These are phyloP conservation scores for Serinus canaria DNA, from an alignment of 2,113 vertebrate species.

Conservation along the genomic window DNA sequence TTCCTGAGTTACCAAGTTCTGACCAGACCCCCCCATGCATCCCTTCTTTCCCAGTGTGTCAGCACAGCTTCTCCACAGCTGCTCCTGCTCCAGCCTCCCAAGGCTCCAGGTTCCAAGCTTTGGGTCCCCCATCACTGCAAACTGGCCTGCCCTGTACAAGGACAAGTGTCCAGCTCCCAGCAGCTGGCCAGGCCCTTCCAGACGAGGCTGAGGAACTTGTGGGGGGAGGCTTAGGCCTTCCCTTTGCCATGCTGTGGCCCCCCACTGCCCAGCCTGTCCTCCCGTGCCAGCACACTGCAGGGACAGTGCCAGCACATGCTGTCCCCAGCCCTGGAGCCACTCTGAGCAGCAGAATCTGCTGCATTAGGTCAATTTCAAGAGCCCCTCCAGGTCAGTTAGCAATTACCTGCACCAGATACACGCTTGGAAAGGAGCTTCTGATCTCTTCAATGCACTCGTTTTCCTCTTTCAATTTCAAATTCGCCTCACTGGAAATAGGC, in stretches of 20 bases:
- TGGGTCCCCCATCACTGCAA: neutral
- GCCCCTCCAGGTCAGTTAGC: conserved; percentile 60
- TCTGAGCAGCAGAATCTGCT: conserved; percentile 14
- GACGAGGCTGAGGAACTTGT: neutral
- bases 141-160: neutral
- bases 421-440: conserved; percentile 50
- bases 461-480: conserved; percentile 62
- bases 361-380: conserved; percentile 58
- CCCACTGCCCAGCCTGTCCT: neutral
- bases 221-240: neutral
- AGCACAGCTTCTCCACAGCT: neutral
- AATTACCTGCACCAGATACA: conserved; percentile 64
- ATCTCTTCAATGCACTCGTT: conserved; percentile 60
- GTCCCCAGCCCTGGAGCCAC: neutral
- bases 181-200: neutral
- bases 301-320: neutral
- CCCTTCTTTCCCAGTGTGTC: neutral
- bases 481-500: conserved; percentile 47
- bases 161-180: neutral
- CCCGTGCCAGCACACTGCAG: rapidly evolving
- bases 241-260: neutral
- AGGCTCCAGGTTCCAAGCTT: neutral
- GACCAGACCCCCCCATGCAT: neutral
- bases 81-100: too few relatives aligned
- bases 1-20: neutral